phyloP scores from a whole-genome alignment of 1,140 invertebrate genomes.

The Camponotus pennsylvanicus region DNA sequence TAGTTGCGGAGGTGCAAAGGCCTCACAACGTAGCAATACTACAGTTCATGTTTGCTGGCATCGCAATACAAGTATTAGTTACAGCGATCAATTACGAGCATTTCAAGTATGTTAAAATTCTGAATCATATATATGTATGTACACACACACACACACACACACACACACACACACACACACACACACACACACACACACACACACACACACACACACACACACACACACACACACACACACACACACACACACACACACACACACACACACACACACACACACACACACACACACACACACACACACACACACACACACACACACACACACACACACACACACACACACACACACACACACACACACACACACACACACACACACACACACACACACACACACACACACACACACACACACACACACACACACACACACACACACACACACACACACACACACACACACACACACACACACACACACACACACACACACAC shows the following conservation, averaged over 20 bases:
- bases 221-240: too few relatives aligned
- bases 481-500: not conserved
- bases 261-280: too few relatives aligned
- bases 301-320: too few relatives aligned
- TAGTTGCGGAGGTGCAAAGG: conserved; percentile 86
- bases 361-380: not conserved
- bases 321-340: not conserved
- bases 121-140: not conserved
- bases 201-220: not conserved
- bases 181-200: too few relatives aligned
- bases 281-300: not conserved
- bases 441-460: not conserved
- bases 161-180: too few relatives aligned
- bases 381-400: too few relatives aligned
- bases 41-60: conserved; percentile 99
- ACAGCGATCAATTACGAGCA: conserved; percentile 93
- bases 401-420: not conserved
- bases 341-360: too few relatives aligned
- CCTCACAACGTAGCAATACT: conserved; percentile 93
- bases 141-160: not conserved
- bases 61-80: conserved; percentile 94
- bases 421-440: too few relatives aligned
- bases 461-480: too few relatives aligned
- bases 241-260: not conserved
- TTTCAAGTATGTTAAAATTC: conserved; percentile 89